Evolutionary conservation across 2,888 invertebrate genomes (phyloP).

Genomic region (Temnothorax ravouxi): DNA sequence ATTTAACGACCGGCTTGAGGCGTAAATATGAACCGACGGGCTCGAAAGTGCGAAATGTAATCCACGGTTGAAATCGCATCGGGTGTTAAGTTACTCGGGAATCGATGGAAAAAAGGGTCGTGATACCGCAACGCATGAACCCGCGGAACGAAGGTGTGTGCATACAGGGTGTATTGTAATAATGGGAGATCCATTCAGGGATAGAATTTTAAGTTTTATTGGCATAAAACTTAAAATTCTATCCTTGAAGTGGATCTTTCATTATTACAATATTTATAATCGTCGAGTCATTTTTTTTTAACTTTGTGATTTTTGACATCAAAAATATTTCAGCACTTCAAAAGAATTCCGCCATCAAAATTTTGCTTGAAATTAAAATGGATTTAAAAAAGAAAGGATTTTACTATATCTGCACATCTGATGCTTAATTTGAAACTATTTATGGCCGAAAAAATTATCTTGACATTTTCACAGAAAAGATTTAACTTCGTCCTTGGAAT

Average conservation of each 20-base stretch:
- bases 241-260: too few relatives aligned
- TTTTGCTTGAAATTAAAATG: background rate
- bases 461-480: too few relatives aligned
- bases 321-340: background rate
- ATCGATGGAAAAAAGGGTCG: slow-evolving; percentile 38
- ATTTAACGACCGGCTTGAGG: slow-evolving; percentile 31
- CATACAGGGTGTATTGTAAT: background rate
- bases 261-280: background rate
- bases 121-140: slow-evolving; percentile 15
- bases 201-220: background rate
- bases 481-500: too few relatives aligned
- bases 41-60: slow-evolving; percentile 46
- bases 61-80: slow-evolving; percentile 43
- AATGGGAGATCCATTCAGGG: background rate
- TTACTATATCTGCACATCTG: background rate
- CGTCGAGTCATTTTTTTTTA: background rate
- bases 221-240: too few relatives aligned
- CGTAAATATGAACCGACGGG: slow-evolving; percentile 32
- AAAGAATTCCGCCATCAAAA: background rate
- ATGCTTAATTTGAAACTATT: background rate
- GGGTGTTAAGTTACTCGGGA: slow-evolving; percentile 45
- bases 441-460: too few relatives aligned
- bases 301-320: background rate
- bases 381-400: background rate
- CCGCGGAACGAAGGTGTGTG: background rate